Percentiles rank a stretch among this genome's conserved stretches.
These are phyloP conservation scores for Nomada goodeniana DNA, from an alignment of 2,888 invertebrate species.

Conservation along the genomic window DNA sequence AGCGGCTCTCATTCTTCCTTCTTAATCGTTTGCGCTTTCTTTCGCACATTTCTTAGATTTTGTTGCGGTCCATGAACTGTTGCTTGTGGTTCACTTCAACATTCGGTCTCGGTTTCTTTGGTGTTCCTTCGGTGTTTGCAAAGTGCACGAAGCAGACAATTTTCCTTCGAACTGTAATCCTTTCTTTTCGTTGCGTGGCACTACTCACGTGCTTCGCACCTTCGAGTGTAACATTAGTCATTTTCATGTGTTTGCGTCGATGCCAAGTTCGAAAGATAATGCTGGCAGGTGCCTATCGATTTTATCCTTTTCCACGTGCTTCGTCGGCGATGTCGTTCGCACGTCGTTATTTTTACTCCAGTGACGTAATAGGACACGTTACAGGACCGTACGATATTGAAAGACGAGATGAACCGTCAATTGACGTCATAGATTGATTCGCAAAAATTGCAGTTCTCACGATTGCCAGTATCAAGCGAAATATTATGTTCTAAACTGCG, in stretches of 20 bases:
- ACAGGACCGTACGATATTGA: constrained; percentile 43
- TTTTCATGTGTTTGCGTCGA: background rate
- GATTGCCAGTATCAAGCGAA: background rate
- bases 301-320: constrained; percentile 2
- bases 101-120: too few species aligned
- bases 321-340: constrained; percentile 1
- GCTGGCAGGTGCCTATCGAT: background rate
- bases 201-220: background rate
- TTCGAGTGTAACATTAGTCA: too few species aligned
- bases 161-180: background rate
- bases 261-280: constrained; percentile 16
- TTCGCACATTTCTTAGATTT: background rate
- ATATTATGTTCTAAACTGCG: too few species aligned
- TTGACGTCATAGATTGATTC: constrained; percentile 24
- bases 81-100: too few species aligned
- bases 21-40: background rate
- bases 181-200: background rate
- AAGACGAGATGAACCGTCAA: constrained; percentile 11
- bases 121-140: too few species aligned
- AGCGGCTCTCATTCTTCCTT: constrained; percentile 59
- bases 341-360: constrained; percentile 33
- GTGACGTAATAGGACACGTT: constrained; percentile 45
- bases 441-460: background rate
- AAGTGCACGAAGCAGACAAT: too few species aligned
- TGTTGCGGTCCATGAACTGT: too few species aligned